phyloP scores from a whole-genome alignment of 2,888 invertebrate genomes.

The Apodemia duryi region DNA sequence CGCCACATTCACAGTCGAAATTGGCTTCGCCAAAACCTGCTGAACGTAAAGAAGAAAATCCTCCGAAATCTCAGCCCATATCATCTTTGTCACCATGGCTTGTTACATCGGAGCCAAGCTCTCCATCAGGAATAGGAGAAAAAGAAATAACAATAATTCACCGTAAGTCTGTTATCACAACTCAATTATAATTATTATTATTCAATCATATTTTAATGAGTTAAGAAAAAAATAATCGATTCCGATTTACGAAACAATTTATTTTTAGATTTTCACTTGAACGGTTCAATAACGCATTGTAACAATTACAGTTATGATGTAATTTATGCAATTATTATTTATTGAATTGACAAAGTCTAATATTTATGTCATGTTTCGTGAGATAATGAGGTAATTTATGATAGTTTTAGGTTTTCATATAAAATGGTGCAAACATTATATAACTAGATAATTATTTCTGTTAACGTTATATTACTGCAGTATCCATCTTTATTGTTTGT shows the following conservation, averaged over 20 bases:
- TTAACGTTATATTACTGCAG: no score
- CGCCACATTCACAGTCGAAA: conserved; percentile 58
- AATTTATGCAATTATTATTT: no score
- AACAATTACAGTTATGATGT: no score
- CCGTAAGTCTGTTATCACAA: conserved; percentile 92
- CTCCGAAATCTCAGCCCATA: conserved; percentile 79
- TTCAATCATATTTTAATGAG: background rate
- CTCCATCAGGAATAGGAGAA: conserved; percentile 81
- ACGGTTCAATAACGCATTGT: no score
- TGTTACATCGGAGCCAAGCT: conserved; percentile 86
- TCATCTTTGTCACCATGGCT: conserved; percentile 90
- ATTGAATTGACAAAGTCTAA: no score
- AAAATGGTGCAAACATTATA: no score
- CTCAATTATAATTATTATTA: conserved; percentile 79
- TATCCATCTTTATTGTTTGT: no score
- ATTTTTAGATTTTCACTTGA: no score
- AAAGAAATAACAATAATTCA: conserved; percentile 85
- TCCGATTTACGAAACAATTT: background rate
- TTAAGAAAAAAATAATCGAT: background rate
- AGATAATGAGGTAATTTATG: no score
- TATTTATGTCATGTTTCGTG: no score
- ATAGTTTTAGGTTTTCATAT: no score
- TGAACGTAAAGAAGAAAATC: conserved; percentile 70
- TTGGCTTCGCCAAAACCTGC: conserved; percentile 65
- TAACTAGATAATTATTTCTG: no score